Conservation (phyloP, 2,888 invertebrate genomes). For the Cephus spinipes region DNA sequence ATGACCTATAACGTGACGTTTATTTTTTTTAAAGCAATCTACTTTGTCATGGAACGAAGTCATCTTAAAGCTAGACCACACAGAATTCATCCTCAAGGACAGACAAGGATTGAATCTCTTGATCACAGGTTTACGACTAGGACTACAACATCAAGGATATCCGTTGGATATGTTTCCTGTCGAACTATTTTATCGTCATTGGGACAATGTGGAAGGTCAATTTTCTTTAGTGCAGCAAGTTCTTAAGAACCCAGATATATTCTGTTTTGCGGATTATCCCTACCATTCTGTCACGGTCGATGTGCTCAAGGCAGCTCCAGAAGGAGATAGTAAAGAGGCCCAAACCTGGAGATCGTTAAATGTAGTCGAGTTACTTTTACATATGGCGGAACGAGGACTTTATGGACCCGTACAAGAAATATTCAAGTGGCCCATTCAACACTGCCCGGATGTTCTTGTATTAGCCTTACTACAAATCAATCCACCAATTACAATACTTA, state of each 20-base stretch:
- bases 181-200: conserved; percentile 88
- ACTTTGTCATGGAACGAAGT: conserved; percentile 94
- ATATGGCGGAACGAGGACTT: conserved; percentile 88
- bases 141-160: conserved; percentile 81
- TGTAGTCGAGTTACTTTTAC: conserved; percentile 88
- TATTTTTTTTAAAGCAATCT: conserved; percentile 67
- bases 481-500: conserved; percentile 80
- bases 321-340: conserved; percentile 93
- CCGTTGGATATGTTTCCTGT: conserved; percentile 84
- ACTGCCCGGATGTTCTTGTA: conserved; percentile 94
- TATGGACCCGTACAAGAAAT: conserved; percentile 87
- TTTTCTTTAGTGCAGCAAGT: conserved; percentile 89
- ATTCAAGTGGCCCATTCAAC: conserved; percentile 91
- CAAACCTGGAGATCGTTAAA: conserved; percentile 94
- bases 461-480: conserved; percentile 89
- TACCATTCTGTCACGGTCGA: conserved; percentile 89
- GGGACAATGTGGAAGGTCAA: conserved; percentile 95
- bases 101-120: conserved; percentile 86
- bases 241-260: conserved; percentile 91
- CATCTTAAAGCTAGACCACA: conserved; percentile 89
- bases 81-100: conserved; percentile 89
- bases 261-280: conserved; percentile 93
- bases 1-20: neutral
- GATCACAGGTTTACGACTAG: conserved; percentile 84
- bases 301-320: conserved; percentile 92